These are phyloP conservation scores for Centropus unirufus DNA, from an alignment of 2,113 vertebrate species.

Conservation along the genomic window DNA sequence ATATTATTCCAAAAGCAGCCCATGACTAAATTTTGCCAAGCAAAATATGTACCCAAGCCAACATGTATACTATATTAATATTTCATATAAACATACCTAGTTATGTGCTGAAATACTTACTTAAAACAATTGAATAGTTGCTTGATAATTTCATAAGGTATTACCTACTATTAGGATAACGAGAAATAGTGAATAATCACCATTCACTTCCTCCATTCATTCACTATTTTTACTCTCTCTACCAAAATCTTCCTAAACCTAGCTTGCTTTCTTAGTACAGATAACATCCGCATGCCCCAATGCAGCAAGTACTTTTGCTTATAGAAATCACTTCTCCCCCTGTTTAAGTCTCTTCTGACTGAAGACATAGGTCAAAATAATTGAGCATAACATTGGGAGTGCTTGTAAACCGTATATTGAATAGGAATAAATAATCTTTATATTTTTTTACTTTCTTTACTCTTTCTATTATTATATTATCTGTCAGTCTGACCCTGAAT, in stretches of 20 bases:
- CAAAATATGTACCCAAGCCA: neutral
- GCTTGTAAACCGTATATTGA: neutral
- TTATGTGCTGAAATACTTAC: neutral
- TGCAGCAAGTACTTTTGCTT: neutral
- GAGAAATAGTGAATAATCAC: neutral
- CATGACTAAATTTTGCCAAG: neutral
- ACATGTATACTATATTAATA: neutral
- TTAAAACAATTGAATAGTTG: neutral
- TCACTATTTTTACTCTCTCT: neutral
- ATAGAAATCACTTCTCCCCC: neutral
- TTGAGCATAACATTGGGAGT: neutral
- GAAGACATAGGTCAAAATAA: neutral
- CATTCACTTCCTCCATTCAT: neutral
- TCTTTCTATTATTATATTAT: neutral
- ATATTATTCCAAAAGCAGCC: neutral
- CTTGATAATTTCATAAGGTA: neutral
- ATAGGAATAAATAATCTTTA: neutral
- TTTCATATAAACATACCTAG: neutral
- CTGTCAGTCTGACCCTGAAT: neutral
- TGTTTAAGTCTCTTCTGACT: neutral
- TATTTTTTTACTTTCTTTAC: neutral
- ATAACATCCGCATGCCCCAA: neutral
- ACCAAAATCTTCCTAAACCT: neutral
- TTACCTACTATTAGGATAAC: neutral
- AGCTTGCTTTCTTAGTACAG: neutral